Base-by-base conservation (phyloP, 2,797 vertebrate genomes). In the Ceyx erithaca region DNA sequence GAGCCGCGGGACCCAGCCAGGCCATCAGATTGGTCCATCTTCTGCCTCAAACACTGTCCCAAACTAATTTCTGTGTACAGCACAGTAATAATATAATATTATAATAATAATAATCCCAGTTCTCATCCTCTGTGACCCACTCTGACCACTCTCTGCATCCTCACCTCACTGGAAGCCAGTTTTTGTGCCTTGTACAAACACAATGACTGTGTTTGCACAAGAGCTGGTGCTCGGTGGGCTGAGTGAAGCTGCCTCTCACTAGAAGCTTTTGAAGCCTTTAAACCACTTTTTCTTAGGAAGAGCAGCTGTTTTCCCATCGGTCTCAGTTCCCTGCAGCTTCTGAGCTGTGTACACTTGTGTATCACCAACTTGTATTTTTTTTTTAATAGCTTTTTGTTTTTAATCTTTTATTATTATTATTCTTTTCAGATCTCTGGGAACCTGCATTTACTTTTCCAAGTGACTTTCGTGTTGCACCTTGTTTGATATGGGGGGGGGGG, bases 241-340 rank as follows among this genome's bases (percentile, higher is more conserved):
- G 61, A 91, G 85, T 37, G 22, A 12, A 72, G 70, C 84, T 95
- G 88, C 90, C 59, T 30, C 70, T 45, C 54, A 25, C 71, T 91
- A 58, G 21, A 33, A 37, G 31, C 15, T 59, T 83, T 33, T n/a
- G 62, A 93, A 94, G 88, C 85, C 90, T 93, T 95, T 93, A 67
- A 86, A 35, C 31, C 26, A 3, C 15, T 19, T 55, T 72, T 85
- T 76, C 52, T 59, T 85, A 17, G 64, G 78, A 85, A 88, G 37
- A 79, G 64, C 79, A 51, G 61, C 84, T 76, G 25, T 67, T 54
- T 66, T n/a, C 79, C 54, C n/a, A 7, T 4, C 0, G 3, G 19
- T 26, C 41, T 70, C 45, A 8, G 20, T 35, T 20, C 11, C 66
- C 20, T 43, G 10, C 80, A 88, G 73, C 51, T 81, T 57, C 83